Evolutionary conservation across 2,113 vertebrate genomes (phyloP), one percentile per base, ranked within the genome.

Genomic region (Symphodus melops): DNA sequence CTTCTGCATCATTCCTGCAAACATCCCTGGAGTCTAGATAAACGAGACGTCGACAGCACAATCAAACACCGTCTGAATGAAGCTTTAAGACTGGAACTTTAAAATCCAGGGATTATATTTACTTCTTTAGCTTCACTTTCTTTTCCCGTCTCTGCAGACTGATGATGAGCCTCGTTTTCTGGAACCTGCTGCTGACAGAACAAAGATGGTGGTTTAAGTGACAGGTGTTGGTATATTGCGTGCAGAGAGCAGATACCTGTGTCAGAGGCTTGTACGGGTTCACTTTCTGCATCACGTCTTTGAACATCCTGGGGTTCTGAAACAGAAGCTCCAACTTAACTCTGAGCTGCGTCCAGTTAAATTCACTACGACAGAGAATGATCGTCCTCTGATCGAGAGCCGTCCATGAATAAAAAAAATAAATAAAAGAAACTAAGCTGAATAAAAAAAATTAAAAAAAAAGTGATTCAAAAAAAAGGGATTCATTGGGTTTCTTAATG

Each of bases 1-100:
- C 82, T 92, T 92, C 44, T 92, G 86, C 56, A 93, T 87, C 79
- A 91, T 56, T 9, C 86, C 79, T 12, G 74, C 20, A 1, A 91
- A 46, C 68, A 52, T 37, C 37, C 88, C 79, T 1, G 84, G 74
- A 19, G 79, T 88, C 92, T 94, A 14, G 28, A 81, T 0, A 5
- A 65, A 1, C 39, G 64, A 20, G 1, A 68, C 1, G 37, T 62
- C 19, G 1, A 11, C 0, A 6, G 20, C 16, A 39, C 28, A 25
- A 17, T 48, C 46, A n/a, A n/a, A n/a, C n/a, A n/a, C n/a, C n/a
- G n/a, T n/a, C n/a, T n/a, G n/a, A n/a, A n/a, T n/a, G n/a, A n/a
- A n/a, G n/a, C n/a, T n/a, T 17, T 19, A 4, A 17, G 46, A 11
- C 23, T 1, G 0, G 7, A 41, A 25, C 20, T 49, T 39, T 20